Evolutionary conservation across 2,888 invertebrate genomes (phyloP).

Genomic region (Linnaemya vulpina): DNA sequence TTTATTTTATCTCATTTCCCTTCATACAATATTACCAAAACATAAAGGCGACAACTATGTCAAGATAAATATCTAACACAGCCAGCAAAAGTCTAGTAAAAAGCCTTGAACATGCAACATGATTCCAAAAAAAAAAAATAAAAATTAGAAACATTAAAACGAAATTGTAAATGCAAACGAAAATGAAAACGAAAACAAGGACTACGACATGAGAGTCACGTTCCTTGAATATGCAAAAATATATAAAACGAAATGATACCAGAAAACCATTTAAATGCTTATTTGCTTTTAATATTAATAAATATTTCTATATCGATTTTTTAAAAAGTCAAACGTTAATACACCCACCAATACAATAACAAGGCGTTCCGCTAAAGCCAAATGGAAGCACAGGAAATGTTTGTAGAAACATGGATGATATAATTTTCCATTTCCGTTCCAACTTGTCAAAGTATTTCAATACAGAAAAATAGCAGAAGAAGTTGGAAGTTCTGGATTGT

Average conservation of each 20-base stretch:
- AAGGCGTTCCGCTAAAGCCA: background rate
- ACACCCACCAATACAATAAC: background rate
- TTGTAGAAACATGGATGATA: slow-evolving; percentile 57
- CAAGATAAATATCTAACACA: slow-evolving; percentile 18
- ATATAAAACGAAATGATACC: slow-evolving; percentile 51
- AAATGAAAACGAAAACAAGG: slow-evolving; percentile 49
- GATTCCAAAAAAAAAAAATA: slow-evolving; percentile 12
- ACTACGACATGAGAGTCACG: slow-evolving; percentile 65
- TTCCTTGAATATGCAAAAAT: slow-evolving; percentile 65
- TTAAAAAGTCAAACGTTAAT: slow-evolving; percentile 10
- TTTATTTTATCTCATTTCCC: slow-evolving; percentile 11
- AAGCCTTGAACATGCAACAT: slow-evolving; percentile 62
- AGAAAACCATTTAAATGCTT: slow-evolving; percentile 64
- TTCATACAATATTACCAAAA: slow-evolving; percentile 9
- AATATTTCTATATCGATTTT: slow-evolving; percentile 61
- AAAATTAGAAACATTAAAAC: background rate
- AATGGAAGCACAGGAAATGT: slow-evolving; percentile 46
- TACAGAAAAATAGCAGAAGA: background rate
- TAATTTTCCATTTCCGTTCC: slow-evolving; percentile 64
- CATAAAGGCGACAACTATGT: slow-evolving; percentile 17
- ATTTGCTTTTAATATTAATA: slow-evolving; percentile 67
- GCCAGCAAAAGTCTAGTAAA: slow-evolving; percentile 12
- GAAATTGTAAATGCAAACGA: slow-evolving; percentile 27
- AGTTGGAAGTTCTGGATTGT: background rate
- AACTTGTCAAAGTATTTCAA: slow-evolving; percentile 29